These are phyloP conservation scores for Epicauta chinensis DNA, from an alignment of 1,140 invertebrate genomes.

Conservation along the genomic window DNA sequence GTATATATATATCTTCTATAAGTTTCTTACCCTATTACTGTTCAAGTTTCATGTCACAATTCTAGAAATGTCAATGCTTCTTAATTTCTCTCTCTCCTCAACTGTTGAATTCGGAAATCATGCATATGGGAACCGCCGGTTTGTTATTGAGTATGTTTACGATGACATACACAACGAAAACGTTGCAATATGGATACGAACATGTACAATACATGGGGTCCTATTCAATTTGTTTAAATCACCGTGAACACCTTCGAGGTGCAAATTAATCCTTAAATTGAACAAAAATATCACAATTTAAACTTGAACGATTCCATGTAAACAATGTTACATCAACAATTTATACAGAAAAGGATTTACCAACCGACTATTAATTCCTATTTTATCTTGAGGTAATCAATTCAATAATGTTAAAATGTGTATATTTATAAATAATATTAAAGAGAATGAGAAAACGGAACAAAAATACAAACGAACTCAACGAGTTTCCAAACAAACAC, in stretches of 20 bases:
- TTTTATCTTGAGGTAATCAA: no score
- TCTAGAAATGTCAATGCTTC: no score
- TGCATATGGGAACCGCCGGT: no score
- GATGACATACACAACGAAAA: constrained; percentile 2
- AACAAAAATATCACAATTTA: constrained; percentile 36
- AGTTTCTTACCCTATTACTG: constrained; percentile 14
- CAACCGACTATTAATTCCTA: no score
- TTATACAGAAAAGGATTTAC: no score
- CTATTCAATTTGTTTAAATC: constrained; percentile 33
- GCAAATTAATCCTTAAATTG: constrained; percentile 32
- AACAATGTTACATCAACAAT: constrained; percentile 15
- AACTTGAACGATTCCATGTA: constrained; percentile 32
- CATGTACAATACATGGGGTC: background rate
- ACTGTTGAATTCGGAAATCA: no score
- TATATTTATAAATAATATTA: background rate
- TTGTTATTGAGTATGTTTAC: no score
- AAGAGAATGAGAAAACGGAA: background rate
- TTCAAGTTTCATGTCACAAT: no score
- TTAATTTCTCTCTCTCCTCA: no score
- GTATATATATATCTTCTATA: background rate
- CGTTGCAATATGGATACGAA: constrained; percentile 2
- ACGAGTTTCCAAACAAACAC: constrained; percentile 14
- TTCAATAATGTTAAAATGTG: no score
- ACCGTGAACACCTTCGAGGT: constrained; percentile 35
- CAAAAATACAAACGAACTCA: no score